A percentile compares a stretch with the other conserved stretches of the same genome.
These are phyloP conservation scores for Todus mexicanus DNA, from an alignment of 2,797 vertebrate species.

Conservation along the genomic window DNA sequence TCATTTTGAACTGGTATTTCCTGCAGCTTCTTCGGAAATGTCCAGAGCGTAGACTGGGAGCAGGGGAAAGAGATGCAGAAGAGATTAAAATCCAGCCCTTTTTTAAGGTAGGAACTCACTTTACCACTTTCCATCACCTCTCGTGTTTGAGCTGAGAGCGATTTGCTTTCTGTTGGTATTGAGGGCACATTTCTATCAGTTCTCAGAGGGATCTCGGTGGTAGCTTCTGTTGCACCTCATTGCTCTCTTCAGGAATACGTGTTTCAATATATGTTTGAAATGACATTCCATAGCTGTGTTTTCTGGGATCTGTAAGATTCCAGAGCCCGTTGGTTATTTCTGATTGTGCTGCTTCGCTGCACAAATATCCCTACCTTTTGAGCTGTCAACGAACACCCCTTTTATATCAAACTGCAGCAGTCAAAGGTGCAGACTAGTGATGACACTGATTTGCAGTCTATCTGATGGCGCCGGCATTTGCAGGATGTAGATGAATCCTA, in stretches of 20 bases:
- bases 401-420: background rate
- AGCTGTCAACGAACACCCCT: background rate
- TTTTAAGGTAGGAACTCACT: constrained; percentile 81
- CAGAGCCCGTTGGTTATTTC: background rate
- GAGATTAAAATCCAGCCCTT: constrained; percentile 89
- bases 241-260: background rate
- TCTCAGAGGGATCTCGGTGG: background rate
- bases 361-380: background rate
- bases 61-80: constrained; percentile 82
- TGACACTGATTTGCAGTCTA: background rate
- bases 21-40: constrained; percentile 89
- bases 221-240: background rate
- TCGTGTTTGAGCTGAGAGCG: background rate
- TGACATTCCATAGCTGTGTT: background rate
- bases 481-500: background rate
- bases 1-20: background rate
- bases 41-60: constrained; percentile 86
- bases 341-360: background rate
- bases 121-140: background rate
- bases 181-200: background rate
- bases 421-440: background rate
- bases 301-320: background rate
- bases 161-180: background rate
- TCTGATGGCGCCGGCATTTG: background rate
- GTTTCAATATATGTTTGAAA: background rate